phyloP scores from a whole-genome alignment of 2,113 vertebrate species.

The Esox niger region DNA sequence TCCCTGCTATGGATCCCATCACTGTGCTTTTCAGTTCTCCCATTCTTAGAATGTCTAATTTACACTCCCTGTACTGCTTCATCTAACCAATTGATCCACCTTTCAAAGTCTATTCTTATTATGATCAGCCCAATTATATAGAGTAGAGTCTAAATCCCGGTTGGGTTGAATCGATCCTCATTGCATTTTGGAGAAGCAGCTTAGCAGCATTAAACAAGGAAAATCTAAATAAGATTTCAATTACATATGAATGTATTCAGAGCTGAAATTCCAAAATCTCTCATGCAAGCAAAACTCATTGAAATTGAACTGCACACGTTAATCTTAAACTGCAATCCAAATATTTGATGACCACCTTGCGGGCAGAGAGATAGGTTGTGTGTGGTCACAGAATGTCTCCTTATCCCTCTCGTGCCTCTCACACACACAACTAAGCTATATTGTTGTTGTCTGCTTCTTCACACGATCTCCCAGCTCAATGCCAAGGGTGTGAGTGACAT shows the following conservation, averaged over 20 bases:
- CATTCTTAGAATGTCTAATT: constrained; percentile 65
- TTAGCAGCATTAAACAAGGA: constrained; percentile 27
- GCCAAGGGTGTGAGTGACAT: background rate
- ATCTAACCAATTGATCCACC: constrained; percentile 79
- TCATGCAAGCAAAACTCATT: constrained; percentile 44
- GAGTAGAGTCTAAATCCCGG: constrained; percentile 53
- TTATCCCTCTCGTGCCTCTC: constrained; percentile 17
- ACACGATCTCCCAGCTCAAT: constrained; percentile 35
- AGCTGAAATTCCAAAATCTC: constrained; percentile 50
- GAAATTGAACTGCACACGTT: constrained; percentile 41
- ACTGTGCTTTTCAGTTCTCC: constrained; percentile 64
- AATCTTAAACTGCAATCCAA: constrained; percentile 46
- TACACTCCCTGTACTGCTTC: constrained; percentile 69
- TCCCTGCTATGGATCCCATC: constrained; percentile 52
- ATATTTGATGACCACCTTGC: constrained; percentile 53
- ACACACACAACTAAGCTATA: background rate
- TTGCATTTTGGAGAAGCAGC: constrained; percentile 25
- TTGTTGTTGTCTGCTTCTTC: background rate
- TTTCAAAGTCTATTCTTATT: constrained; percentile 64
- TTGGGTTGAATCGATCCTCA: constrained; percentile 56
- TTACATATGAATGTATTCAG: constrained; percentile 73
- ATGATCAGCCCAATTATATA: constrained; percentile 63
- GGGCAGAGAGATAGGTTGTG: constrained; percentile 12
- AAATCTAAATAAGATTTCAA: constrained; percentile 52
- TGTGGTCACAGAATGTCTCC: constrained; percentile 52